Base-by-base conservation (phyloP, 2,797 vertebrate species). In the Tapera naevia region DNA sequence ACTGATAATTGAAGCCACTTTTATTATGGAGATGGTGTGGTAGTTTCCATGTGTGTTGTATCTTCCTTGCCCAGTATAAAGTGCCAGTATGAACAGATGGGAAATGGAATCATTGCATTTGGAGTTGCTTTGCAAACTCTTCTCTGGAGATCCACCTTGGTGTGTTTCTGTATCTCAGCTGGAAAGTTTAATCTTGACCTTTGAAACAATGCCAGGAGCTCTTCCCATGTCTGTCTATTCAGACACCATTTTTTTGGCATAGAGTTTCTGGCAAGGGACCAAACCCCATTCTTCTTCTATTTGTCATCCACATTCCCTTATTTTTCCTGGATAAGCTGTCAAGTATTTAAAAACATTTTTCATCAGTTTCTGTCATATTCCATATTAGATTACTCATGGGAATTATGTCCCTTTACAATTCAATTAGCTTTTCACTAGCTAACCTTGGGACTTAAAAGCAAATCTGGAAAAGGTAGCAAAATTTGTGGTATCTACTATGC, bases 331-430 rank as follows among this genome's bases (percentile, higher is more conserved):
- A 88, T 46, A 85, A 89, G 56, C 80, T 92, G 85, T 89, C 87
- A 83, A 61, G 32, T 87, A 67, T 92, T 94, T 61, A 43, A 81
- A 91, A 89, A 57, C 86, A 93, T 91, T 95, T 91, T 93, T 88
- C 93, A 95, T 92, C 81, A 54, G 30, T 91, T 93, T 91, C 78
- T 88, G 87, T 95, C 79, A 53, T 92, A 62, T 14, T 96, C 81
- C 94, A 94, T 93, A 17, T 58, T 76, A 64, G 71, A 27, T 81
- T 95, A 46, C 85, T 87, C 65, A 92, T 94, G 93, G 95, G 94
- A 95, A 95, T 95, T 95, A 94, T 97, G 93, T 95, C 96, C 92
- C 93, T 97, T 95, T 96, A 93, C 95, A 96, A 97, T 41, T 80
- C 56, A 80, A 76, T 71, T 92, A 70, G 80, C 57, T 91, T 82